A percentile compares a stretch with the other conserved stretches of the same genome.
These are phyloP conservation scores for Malacoctenus gilli DNA, from an alignment of 2,797 vertebrate species.

Conservation along the genomic window DNA sequence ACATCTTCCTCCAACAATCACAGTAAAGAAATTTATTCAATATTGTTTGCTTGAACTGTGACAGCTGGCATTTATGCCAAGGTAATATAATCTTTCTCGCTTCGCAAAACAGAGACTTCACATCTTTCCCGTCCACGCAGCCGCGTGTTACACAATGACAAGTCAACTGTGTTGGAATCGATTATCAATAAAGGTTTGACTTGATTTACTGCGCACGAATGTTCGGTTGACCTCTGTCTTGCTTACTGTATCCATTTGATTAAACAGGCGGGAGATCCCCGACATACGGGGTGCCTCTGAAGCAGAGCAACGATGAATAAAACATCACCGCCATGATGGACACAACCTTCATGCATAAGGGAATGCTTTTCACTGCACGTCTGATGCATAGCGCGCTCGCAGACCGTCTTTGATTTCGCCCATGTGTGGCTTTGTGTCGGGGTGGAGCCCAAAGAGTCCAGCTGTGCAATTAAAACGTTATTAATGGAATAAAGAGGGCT, in stretches of 20 bases:
- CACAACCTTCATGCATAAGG: slow-evolving; percentile 43
- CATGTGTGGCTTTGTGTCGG: slow-evolving; percentile 7
- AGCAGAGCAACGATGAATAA: slow-evolving; percentile 61
- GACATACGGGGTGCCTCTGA: slow-evolving; percentile 34
- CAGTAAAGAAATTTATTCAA: too few relatives aligned
- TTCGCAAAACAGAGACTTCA: neutral
- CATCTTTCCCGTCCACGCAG: neutral
- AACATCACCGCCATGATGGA: slow-evolving; percentile 57
- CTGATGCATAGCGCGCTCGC: slow-evolving; percentile 19
- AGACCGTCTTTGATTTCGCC: slow-evolving; percentile 20
- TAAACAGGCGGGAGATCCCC: slow-evolving; percentile 30
- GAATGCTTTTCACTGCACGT: slow-evolving; percentile 45
- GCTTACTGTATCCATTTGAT: slow-evolving; percentile 20
- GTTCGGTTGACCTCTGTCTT: slow-evolving; percentile 21
- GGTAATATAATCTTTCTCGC: neutral
- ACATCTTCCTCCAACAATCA: too few relatives aligned
- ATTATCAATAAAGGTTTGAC: slow-evolving; percentile 18
- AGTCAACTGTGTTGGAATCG: slow-evolving; percentile 9
- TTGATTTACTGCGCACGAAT: slow-evolving; percentile 7
- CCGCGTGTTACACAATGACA: neutral
- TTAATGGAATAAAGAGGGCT: slow-evolving; percentile 4
- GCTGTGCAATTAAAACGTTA: slow-evolving; percentile 26
- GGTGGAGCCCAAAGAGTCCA: slow-evolving; percentile 1
- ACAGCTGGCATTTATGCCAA: neutral
- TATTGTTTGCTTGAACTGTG: too few relatives aligned